Base-by-base conservation (phyloP, 2,888 invertebrate genomes). In the Drosophila mulleri region DNA sequence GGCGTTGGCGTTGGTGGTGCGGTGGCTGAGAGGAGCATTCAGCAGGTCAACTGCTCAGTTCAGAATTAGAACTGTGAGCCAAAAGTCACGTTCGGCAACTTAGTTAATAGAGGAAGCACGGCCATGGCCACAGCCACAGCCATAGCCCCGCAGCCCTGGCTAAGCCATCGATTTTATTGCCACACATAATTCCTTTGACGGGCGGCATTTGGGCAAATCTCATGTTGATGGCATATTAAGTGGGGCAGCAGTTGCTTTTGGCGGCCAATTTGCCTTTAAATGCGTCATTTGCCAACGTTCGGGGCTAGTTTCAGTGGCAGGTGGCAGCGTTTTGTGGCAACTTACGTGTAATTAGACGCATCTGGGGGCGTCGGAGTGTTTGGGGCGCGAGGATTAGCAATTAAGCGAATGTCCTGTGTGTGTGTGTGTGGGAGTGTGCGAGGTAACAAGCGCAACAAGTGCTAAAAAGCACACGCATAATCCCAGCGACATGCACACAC, bases 181-280 rank as follows among this genome's bases (percentile, higher is more conserved):
- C 75, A 75, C 88, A 88, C 86, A 87, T 87, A 89, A 88, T 87
- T 88, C 80, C 80, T 72, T 75, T 35, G 75, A 56, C 70, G 62
- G 63, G 60, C 61, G 75, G 89, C 83, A 88, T 89, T 88, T 85
- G 79, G 72, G 83, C 84, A 89, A 87, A 87, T 87, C 86, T 87
- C 86, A 89, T 88, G 86, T 89, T 85, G 83, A 86, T 86, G 86
- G 86, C 86, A 79, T 88, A 86, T 86, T 89, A 89, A 86, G 86
- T 88, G 80, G 56, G 26, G 56, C 52, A 47, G 39, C 59, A 50
- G 58, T 56, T 54, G 20, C 60, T 56, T 71, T 58, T 56, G 48
- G 65, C 63, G 61, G 72, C 65, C 84, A 88, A 83, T 86, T 88
- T 86, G 69, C 71, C 68, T 81, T 83, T 83, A 83, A 84, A 86